Base-by-base conservation (phyloP, 2,888 invertebrate genomes). In the Ennomos quercinarius region DNA sequence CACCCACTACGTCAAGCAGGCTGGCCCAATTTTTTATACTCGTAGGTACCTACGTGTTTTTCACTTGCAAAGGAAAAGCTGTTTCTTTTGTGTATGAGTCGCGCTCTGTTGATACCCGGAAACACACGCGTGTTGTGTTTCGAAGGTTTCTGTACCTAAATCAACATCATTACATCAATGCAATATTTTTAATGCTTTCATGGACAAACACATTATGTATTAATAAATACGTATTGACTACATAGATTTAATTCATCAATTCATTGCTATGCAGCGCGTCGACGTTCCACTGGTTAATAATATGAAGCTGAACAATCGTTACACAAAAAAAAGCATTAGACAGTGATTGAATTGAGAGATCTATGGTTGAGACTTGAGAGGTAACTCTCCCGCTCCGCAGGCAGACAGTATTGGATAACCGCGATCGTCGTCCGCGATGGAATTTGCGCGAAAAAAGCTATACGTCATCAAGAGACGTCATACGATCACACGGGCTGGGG, bases 391-490 rank as follows among this genome's bases (percentile, higher is more conserved):
- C 27, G 27, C 27, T 27, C 27, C 27, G 27, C 27, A 27, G 43
- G 4, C 53, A 40, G 41, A 42, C 57, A 65, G 65, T 56, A 17
- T 71, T 70, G 69, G 70, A 72, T 67, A 72, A 72, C 70, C 66
- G 83, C 81, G 84, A 82, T 82, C 86, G 80, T 76, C 79, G 86
- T 70, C 84, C 86, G 80, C 85, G 57, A 66, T 78, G 88, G 89
- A 90, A 87, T 87, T 91, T 90, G 89, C 89, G 91, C 90, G 89
- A 91, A 91, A 91, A 89, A 86, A 80, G 64, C 59, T 70, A 75
- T 80, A 87, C 91, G 90, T 89, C 90, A 90, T 89, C 90, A 90
- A 81, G 73, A 65, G 59, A 75, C 76, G 77, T 75, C 80, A 85
- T 86, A 57, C 34, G 57, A 78, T 72, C 73, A 65, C 50, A 65